phyloP scores from a whole-genome alignment of 2,113 vertebrate genomes.

The Neolamprologus hecqui region DNA sequence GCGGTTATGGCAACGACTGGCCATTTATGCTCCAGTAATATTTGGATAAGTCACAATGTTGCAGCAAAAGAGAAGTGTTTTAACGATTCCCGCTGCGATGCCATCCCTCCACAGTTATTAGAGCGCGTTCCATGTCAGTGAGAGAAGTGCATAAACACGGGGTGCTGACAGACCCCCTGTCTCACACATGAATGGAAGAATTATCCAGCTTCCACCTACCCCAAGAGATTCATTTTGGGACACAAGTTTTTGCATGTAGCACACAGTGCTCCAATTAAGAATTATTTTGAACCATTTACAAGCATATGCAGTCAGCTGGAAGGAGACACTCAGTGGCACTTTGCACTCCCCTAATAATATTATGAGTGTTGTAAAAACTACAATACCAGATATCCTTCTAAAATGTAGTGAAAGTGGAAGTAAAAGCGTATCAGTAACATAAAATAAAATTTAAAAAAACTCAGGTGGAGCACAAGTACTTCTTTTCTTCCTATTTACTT shows the following conservation, averaged over 20 bases:
- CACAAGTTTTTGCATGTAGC: not conserved
- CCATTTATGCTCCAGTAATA: slow-evolving; percentile 42
- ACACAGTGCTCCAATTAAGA: not conserved
- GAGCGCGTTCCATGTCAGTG: slow-evolving; percentile 48
- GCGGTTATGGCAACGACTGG: not conserved
- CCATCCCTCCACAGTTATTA: slow-evolving; percentile 66
- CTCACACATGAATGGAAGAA: slow-evolving; percentile 40
- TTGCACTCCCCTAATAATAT: not conserved
- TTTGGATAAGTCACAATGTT: slow-evolving; percentile 34
- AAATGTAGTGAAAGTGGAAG: not conserved
- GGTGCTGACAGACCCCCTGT: slow-evolving; percentile 50
- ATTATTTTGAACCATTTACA: not conserved
- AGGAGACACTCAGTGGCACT: not conserved
- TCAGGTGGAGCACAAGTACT: not conserved
- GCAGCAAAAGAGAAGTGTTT: slow-evolving; percentile 38
- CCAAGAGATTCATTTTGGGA: not conserved
- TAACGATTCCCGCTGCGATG: slow-evolving; percentile 50
- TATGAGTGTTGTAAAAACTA: not conserved
- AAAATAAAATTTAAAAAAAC: not conserved
- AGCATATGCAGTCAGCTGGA: not conserved
- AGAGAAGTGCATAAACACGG: slow-evolving; percentile 62
- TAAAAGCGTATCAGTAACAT: not conserved
- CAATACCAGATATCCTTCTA: not conserved
- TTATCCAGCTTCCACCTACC: slow-evolving; percentile 17
- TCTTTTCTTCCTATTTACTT: not conserved